A percentile compares a stretch with the other conserved stretches of the same genome.
Evolutionary conservation across 2,888 invertebrate species (phyloP).

Genomic region (Clivina fossor): DNA sequence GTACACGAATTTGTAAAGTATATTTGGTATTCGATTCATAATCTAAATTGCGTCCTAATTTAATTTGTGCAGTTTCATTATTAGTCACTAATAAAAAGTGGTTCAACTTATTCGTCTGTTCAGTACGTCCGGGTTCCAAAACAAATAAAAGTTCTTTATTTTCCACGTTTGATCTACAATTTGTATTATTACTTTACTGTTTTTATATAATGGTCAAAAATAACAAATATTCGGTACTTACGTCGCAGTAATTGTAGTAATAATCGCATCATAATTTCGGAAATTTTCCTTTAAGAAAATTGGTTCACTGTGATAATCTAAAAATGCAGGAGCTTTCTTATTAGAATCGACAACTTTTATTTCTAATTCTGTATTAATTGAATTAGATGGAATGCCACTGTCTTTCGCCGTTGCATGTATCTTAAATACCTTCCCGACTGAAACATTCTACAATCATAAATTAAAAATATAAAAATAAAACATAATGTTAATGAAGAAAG

Average conservation of each 20-base stretch:
- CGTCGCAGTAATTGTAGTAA: slow-evolving; percentile 71
- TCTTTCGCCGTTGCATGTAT: slow-evolving; percentile 79
- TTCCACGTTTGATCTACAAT: slow-evolving; percentile 70
- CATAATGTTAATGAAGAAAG: no score
- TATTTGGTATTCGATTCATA: slow-evolving; percentile 84
- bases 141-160: slow-evolving; percentile 78
- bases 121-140: slow-evolving; percentile 78
- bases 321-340: slow-evolving; percentile 79
- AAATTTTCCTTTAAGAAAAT: slow-evolving; percentile 74
- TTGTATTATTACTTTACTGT: no score
- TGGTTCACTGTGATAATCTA: slow-evolving; percentile 60
- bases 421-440: slow-evolving; percentile 63
- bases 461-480: neutral
- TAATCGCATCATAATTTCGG: slow-evolving; percentile 68
- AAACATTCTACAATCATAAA: slow-evolving; percentile 16
- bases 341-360: slow-evolving; percentile 86
- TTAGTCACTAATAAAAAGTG: slow-evolving; percentile 72
- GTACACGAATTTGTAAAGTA: slow-evolving; percentile 77
- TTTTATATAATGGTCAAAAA: no score
- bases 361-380: slow-evolving; percentile 74
- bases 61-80: slow-evolving; percentile 71
- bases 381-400: slow-evolving; percentile 66
- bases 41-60: slow-evolving; percentile 75
- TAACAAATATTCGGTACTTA: slow-evolving; percentile 57
- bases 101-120: slow-evolving; percentile 81